Conservation (phyloP, 2,113 vertebrate genomes). For the Neogale vison region DNA sequence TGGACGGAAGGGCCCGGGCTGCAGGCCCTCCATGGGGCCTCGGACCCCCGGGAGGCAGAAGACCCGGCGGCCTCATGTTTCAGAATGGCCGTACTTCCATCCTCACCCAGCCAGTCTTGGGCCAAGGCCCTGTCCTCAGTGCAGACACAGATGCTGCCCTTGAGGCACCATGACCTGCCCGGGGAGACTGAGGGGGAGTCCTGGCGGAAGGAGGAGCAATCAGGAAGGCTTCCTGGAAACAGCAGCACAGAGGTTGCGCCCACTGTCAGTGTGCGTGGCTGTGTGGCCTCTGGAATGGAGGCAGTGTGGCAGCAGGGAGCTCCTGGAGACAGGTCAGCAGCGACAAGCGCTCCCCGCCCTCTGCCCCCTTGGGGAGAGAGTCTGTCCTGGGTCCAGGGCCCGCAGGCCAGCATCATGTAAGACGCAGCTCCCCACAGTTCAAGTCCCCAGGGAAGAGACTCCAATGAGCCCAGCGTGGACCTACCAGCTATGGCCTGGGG, state of each 20-base stretch:
- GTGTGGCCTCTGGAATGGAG: background rate
- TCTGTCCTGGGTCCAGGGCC: background rate
- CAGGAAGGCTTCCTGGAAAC: background rate
- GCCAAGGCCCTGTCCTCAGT: fast-evolving
- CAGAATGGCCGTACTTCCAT: background rate
- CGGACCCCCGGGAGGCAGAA: too few species aligned
- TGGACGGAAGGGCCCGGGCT: background rate
- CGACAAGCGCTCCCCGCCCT: too few species aligned
- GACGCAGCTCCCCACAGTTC: background rate
- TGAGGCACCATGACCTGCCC: background rate
- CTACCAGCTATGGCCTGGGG: background rate
- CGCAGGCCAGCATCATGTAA: background rate
- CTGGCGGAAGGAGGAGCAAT: background rate
- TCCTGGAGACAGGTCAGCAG: background rate
- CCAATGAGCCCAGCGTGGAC: fast-evolving
- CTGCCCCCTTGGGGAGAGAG: background rate
- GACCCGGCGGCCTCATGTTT: background rate
- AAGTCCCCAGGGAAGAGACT: background rate
- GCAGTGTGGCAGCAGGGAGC: too few species aligned
- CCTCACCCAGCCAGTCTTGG: background rate
- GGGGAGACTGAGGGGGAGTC: background rate
- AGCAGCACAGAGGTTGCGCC: fast-evolving
- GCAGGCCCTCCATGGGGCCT: background rate
- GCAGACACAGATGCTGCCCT: background rate
- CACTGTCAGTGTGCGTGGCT: background rate